A percentile compares a stretch with the other conserved stretches of the same genome.
Evolutionary conservation across 2,888 invertebrate species (phyloP).

Genomic region (Aspidapion aeneum): DNA sequence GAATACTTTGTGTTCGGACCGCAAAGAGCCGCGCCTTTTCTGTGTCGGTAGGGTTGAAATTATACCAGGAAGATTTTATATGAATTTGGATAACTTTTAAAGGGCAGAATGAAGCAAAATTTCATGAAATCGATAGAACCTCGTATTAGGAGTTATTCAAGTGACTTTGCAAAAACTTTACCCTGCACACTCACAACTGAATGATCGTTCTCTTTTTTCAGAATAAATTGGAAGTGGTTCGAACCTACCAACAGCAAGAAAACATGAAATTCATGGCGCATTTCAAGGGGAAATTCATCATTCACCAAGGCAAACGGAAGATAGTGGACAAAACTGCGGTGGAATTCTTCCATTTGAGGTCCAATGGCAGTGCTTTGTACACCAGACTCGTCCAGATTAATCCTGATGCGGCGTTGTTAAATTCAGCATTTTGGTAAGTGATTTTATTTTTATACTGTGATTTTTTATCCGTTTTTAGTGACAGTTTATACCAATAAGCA

Average conservation of each 20-base stretch:
- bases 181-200: too few relatives aligned
- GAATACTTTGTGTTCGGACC: too few relatives aligned
- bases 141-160: too few relatives aligned
- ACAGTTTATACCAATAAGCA: too few relatives aligned
- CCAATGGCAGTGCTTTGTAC: conserved; percentile 93
- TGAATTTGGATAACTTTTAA: too few relatives aligned
- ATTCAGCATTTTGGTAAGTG: conserved; percentile 91
- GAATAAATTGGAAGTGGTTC: conserved; percentile 89
- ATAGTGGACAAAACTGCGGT: conserved; percentile 55
- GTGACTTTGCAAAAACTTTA: too few relatives aligned
- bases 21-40: too few relatives aligned
- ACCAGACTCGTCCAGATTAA: conserved; percentile 89
- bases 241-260: conserved; percentile 98
- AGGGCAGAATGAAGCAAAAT: too few relatives aligned
- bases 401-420: conserved; percentile 79
- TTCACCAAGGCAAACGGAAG: conserved; percentile 80
- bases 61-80: too few relatives aligned
- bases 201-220: too few relatives aligned
- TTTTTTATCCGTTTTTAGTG: not conserved
- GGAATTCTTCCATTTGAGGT: conserved; percentile 92
- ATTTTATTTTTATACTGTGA: not conserved
- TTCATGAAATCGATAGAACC: too few relatives aligned
- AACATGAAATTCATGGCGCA: conserved; percentile 98
- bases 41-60: too few relatives aligned
- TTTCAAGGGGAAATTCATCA: conserved; percentile 91